A percentile compares a stretch with the other conserved stretches of the same genome.
Evolutionary conservation across 2,888 invertebrate species (phyloP).

Genomic region (Pristionchus mayeri): DNA sequence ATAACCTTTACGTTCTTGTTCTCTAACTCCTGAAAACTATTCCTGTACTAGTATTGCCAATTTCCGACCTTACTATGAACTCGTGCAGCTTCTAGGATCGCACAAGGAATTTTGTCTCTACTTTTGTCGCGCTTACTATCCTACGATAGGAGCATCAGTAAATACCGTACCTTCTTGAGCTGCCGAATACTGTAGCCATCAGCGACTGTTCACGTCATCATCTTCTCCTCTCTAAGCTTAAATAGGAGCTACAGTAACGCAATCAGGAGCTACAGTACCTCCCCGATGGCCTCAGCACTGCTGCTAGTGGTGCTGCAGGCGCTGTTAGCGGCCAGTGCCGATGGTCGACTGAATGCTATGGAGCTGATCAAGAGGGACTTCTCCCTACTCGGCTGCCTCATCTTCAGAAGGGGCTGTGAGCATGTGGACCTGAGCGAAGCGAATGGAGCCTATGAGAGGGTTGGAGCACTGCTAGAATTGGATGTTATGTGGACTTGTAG

Average conservation of each 20-base stretch:
- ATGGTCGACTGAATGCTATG: neutral
- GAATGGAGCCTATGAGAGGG: constrained; percentile 53
- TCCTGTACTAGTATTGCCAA: too few relatives aligned
- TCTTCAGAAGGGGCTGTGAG: constrained; percentile 55
- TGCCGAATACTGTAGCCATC: too few relatives aligned
- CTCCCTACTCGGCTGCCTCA: constrained; percentile 52
- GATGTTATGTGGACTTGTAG: too few relatives aligned
- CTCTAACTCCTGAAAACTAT: too few relatives aligned
- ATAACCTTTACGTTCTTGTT: too few relatives aligned
- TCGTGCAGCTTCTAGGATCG: too few relatives aligned
- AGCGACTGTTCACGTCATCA: neutral
- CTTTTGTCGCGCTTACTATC: too few relatives aligned
- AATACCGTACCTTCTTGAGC: too few relatives aligned
- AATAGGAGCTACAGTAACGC: neutral
- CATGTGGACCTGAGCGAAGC: constrained; percentile 53
- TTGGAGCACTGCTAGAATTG: too few relatives aligned
- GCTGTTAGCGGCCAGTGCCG: neutral
- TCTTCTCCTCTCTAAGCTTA: neutral
- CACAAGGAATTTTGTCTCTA: too few relatives aligned
- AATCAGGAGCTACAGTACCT: neutral
- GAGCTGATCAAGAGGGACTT: constrained; percentile 48
- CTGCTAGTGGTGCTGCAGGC: neutral
- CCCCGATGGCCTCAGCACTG: neutral
- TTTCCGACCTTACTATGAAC: too few relatives aligned
- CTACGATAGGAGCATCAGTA: too few relatives aligned